Evolutionary conservation across 2,797 vertebrate genomes (phyloP).

Genomic region (Pogonophryne albipinna): DNA sequence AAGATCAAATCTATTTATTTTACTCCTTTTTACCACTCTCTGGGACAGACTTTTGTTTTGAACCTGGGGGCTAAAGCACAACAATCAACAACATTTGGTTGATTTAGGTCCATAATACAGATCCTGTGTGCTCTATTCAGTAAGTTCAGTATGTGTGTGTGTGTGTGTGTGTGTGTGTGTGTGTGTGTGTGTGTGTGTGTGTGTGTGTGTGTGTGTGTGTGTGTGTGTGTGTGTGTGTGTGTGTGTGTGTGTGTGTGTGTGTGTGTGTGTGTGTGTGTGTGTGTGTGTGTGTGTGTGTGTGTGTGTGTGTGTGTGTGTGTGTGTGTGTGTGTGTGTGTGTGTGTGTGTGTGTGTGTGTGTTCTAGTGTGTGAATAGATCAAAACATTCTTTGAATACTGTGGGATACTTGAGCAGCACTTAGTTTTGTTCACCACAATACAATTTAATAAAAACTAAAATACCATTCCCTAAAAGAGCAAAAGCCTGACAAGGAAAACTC

Average conservation of each 20-base stretch:
- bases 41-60: neutral
- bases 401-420: constrained; percentile 40
- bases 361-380: constrained; percentile 30
- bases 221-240: constrained; percentile 12
- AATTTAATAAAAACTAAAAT: constrained; percentile 41
- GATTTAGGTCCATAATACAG: constrained; percentile 1
- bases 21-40: neutral
- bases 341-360: constrained; percentile 3
- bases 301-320: neutral
- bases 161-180: constrained; percentile 11
- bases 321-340: neutral
- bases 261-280: neutral
- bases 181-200: neutral
- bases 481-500: constrained; percentile 32
- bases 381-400: constrained; percentile 44
- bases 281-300: neutral
- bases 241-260: constrained; percentile 3
- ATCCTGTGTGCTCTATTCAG: neutral
- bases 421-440: constrained; percentile 21
- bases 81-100: neutral
- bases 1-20: neutral
- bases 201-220: constrained; percentile 7
- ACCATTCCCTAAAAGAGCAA: constrained; percentile 52
- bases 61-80: neutral
- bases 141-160: constrained; percentile 6